Percentiles rank a stretch among this genome's conserved stretches.
phyloP scores from a whole-genome alignment of 2,113 vertebrate species.

The Gallinago jamesoni region DNA sequence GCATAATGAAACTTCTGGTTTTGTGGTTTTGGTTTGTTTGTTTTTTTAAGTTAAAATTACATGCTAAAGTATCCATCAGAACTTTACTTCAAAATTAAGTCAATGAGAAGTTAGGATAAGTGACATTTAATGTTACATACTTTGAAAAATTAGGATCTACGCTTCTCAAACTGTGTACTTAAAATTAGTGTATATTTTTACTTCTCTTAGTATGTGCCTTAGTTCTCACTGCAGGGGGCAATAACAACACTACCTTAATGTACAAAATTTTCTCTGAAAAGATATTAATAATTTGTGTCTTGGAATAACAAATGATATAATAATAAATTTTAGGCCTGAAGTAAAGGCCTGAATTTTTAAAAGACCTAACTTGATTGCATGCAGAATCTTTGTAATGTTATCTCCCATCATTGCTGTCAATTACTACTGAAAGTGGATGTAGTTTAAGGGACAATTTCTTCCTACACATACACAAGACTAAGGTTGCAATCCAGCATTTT shows the following conservation, averaged over 20 bases:
- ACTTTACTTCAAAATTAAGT: neutral
- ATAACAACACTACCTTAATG: neutral
- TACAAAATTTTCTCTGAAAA: neutral
- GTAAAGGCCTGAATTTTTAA: neutral
- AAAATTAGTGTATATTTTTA: neutral
- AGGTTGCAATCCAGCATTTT: neutral
- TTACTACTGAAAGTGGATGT: neutral
- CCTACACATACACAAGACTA: neutral
- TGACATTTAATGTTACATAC: neutral
- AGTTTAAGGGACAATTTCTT: neutral
- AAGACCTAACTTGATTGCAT: neutral
- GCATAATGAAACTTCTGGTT: neutral
- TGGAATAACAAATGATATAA: neutral
- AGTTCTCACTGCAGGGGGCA: neutral
- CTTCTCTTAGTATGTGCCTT: neutral
- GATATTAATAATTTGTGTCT: neutral
- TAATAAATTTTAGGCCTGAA: neutral
- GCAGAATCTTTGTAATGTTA: neutral
- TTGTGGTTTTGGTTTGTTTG: neutral
- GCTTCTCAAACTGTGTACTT: neutral
- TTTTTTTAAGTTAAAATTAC: neutral
- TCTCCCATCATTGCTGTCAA: neutral
- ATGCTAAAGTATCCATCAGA: neutral
- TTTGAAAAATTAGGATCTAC: neutral
- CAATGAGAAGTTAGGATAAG: neutral